Evolutionary conservation across 2,888 invertebrate genomes (phyloP).

Genomic region (Melinopterus prodromus): DNA sequence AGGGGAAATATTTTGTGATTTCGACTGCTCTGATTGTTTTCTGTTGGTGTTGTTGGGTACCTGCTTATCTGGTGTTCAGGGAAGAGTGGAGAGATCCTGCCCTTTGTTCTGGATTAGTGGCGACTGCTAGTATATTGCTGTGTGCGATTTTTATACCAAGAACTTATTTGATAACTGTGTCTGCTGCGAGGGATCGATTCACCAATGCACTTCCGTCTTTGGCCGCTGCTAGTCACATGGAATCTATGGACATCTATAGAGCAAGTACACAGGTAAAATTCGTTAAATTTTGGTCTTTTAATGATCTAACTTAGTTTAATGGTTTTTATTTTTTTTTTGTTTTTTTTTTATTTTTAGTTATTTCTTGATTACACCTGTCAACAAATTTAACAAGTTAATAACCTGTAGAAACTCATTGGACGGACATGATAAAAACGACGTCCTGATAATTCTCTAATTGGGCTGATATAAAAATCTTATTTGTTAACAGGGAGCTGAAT

Average conservation of each 20-base stretch:
- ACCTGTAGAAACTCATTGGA: no score
- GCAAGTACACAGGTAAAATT: slow-evolving; percentile 55
- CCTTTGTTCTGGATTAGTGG: slow-evolving; percentile 68
- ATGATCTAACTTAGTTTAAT: no score
- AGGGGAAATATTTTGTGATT: slow-evolving; percentile 68
- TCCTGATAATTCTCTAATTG: no score
- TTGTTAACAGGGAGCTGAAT: no score
- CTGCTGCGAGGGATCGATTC: slow-evolving; percentile 68
- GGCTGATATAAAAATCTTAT: no score
- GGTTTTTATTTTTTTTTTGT: no score
- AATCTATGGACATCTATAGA: slow-evolving; percentile 59
- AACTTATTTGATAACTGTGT: slow-evolving; percentile 73
- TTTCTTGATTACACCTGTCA: no score
- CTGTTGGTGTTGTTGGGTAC: slow-evolving; percentile 70
- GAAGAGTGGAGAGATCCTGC: slow-evolving; percentile 67
- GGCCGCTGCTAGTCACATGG: slow-evolving; percentile 56
- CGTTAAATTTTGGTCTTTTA: not conserved
- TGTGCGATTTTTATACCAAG: slow-evolving; percentile 73
- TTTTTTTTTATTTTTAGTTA: no score
- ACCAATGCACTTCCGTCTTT: slow-evolving; percentile 65
- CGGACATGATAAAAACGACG: no score
- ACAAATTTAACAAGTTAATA: no score
- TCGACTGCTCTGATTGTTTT: slow-evolving; percentile 65
- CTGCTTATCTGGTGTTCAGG: slow-evolving; percentile 63
- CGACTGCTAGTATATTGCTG: slow-evolving; percentile 70